Percentiles rank a stretch among this genome's conserved stretches.
Evolutionary conservation across 2,888 invertebrate genomes (phyloP).

Genomic region (Drosophila prostipennis): DNA sequence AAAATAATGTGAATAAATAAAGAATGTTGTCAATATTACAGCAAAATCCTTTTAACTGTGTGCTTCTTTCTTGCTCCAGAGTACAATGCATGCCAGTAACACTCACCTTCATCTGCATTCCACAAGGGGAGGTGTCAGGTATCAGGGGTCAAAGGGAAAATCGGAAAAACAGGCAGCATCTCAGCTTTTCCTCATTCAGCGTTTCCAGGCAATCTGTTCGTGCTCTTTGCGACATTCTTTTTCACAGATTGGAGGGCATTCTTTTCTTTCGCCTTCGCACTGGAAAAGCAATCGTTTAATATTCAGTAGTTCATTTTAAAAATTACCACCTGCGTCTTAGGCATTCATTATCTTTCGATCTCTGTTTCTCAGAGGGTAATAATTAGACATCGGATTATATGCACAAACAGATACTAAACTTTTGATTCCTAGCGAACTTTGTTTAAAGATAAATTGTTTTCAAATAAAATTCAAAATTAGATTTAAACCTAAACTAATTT

Average conservation of each 20-base stretch:
- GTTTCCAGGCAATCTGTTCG: neutral
- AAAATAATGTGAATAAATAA: slow-evolving; percentile 51
- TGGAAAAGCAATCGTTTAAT: neutral
- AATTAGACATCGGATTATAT: too few relatives aligned
- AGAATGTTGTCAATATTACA: slow-evolving; percentile 41
- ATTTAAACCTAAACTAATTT: too few relatives aligned
- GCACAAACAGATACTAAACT: too few relatives aligned
- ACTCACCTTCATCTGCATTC: slow-evolving; percentile 26
- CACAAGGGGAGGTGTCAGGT: neutral
- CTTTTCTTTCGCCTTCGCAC: slow-evolving; percentile 1
- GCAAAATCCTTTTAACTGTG: slow-evolving; percentile 11
- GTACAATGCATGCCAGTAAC: slow-evolving; percentile 26
- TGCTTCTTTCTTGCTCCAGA: neutral
- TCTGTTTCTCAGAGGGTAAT: too few relatives aligned
- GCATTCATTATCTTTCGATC: too few relatives aligned
- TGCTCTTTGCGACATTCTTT: slow-evolving; percentile 6
- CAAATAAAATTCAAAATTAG: too few relatives aligned
- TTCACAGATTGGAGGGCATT: slow-evolving; percentile 27
- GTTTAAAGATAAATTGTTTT: too few relatives aligned
- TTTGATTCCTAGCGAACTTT: too few relatives aligned
- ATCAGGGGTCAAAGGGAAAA: neutral
- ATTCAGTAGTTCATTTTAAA: too few relatives aligned
- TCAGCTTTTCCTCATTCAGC: neutral
- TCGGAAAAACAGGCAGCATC: neutral
- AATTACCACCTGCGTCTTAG: too few relatives aligned